Evolutionary conservation across 2,113 vertebrate genomes (phyloP).

Genomic region (Numida meleagris): DNA sequence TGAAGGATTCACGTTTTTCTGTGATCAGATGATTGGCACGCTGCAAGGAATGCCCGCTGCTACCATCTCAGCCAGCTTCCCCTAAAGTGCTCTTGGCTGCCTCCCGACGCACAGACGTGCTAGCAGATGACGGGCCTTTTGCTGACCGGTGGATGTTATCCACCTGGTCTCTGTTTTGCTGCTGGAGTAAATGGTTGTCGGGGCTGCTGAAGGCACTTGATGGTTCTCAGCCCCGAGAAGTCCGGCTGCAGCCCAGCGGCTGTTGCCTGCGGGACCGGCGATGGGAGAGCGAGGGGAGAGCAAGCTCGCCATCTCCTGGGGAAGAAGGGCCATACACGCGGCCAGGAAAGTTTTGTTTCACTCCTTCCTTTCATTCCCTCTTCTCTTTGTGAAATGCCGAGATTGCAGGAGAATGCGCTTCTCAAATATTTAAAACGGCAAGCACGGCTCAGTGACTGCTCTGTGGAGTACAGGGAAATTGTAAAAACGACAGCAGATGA

Average conservation of each 20-base stretch:
- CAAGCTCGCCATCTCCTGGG: constrained; percentile 68
- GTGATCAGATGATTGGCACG: background rate
- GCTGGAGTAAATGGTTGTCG: background rate
- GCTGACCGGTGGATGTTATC: background rate
- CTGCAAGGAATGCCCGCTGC: background rate
- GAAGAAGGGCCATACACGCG: background rate
- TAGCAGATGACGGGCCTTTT: background rate
- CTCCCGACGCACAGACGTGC: background rate
- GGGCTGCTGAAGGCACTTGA: background rate
- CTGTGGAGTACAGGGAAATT: background rate
- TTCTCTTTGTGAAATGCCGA: background rate
- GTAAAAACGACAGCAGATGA: background rate
- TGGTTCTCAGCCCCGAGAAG: background rate
- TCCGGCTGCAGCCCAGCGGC: background rate
- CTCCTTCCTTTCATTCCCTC: background rate
- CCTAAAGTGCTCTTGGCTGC: background rate
- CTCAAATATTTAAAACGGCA: background rate
- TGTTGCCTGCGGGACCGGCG: background rate
- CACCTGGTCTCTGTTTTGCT: background rate
- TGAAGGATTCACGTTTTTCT: background rate
- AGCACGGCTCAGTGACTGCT: background rate
- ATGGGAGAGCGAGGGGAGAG: background rate
- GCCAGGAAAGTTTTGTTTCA: background rate
- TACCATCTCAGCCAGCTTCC: background rate
- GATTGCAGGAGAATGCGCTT: background rate